These are phyloP conservation scores for Oxyura jamaicensis DNA, from an alignment of 2,113 vertebrate genomes.

Conservation along the genomic window DNA sequence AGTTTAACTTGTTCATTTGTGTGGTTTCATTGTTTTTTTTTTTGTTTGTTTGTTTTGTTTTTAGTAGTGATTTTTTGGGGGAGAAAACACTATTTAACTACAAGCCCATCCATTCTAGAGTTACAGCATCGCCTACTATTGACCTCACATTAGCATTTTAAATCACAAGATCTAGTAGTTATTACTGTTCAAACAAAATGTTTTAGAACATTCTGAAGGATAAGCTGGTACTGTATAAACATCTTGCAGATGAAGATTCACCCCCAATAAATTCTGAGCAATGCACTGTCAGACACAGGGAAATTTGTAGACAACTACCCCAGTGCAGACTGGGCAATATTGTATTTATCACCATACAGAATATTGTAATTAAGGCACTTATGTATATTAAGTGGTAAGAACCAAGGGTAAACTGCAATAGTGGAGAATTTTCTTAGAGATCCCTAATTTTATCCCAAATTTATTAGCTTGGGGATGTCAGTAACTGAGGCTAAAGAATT, in stretches of 20 bases:
- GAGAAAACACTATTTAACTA: background rate
- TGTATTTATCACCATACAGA: background rate
- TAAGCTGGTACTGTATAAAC: background rate
- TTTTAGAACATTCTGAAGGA: background rate
- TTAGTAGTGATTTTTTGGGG: background rate
- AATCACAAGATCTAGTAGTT: background rate
- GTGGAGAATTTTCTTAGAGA: background rate
- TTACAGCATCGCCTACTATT: background rate
- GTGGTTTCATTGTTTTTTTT: background rate
- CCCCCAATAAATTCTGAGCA: background rate
- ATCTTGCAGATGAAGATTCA: background rate
- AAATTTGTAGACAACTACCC: background rate
- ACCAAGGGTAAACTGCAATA: background rate
- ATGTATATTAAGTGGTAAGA: background rate
- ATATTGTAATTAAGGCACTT: background rate
- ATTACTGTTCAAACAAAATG: background rate
- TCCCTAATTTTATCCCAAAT: background rate
- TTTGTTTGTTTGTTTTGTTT: background rate
- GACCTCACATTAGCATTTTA: background rate
- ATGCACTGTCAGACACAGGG: background rate
- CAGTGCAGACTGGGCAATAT: background rate
- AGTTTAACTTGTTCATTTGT: slow-evolving; percentile 2
- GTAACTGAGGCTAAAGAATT: background rate
- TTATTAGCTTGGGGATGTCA: background rate
- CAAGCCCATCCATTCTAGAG: background rate